Evolutionary conservation across 2,888 invertebrate genomes (phyloP).

Genomic region (Meteorus colon): DNA sequence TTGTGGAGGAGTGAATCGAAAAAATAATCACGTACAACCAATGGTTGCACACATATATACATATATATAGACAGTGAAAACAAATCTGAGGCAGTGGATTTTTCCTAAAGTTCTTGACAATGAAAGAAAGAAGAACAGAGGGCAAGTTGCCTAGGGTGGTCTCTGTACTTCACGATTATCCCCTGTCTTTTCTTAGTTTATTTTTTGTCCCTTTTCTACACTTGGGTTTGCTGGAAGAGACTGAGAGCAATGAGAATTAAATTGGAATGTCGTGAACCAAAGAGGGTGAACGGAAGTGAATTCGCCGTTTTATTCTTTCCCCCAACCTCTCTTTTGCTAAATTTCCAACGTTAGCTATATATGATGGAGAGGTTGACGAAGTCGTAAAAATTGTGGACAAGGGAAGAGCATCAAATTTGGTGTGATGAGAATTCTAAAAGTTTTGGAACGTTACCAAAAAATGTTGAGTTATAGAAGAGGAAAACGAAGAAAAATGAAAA

Average conservation of each 20-base stretch:
- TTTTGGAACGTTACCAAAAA: constrained; percentile 8
- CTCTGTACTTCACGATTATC: constrained; percentile 11
- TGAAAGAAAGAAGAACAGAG: constrained; percentile 23
- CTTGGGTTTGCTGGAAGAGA: constrained; percentile 11
- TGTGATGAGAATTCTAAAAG: constrained; percentile 24
- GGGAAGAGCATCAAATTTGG: constrained; percentile 15
- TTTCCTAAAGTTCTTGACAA: constrained; percentile 27
- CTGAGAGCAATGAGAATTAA: constrained; percentile 30
- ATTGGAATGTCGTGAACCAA: constrained; percentile 39
- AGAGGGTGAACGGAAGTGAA: constrained; percentile 24
- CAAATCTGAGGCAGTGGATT: constrained; percentile 21
- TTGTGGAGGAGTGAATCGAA: background rate
- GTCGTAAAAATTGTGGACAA: constrained; percentile 21
- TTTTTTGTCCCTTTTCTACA: constrained; percentile 9
- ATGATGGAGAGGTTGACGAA: constrained; percentile 18
- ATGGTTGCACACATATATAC: background rate
- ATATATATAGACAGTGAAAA: background rate
- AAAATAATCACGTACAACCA: constrained; percentile 5
- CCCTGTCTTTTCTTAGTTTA: background rate
- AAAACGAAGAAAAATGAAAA: background rate
- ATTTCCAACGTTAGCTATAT: background rate
- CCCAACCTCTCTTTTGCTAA: constrained; percentile 1
- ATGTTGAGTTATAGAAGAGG: background rate
- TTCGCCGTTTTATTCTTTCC: constrained; percentile 1
- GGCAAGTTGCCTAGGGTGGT: constrained; percentile 31